Evolutionary conservation across 2,888 invertebrate species (phyloP), one percentile per base, ranked within the genome.

Genomic region (Sarcophaga caerulescens): DNA sequence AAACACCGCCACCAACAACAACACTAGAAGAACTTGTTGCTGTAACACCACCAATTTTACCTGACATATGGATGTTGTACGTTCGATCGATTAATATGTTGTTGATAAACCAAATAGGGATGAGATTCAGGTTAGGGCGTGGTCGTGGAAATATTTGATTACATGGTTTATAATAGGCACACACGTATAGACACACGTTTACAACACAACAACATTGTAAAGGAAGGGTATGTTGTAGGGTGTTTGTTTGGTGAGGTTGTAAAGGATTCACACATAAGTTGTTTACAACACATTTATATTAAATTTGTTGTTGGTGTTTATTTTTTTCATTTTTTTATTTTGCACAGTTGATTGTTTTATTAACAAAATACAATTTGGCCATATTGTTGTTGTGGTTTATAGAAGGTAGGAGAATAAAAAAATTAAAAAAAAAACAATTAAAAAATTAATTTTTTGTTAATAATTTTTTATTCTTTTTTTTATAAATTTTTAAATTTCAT

Each of bases 41-140:
- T 84, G 88, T 90, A 89, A 89, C 90, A 89, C 90, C 91, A 90
- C 87, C 87, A 90, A 90, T 90, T 90, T 91, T 91, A 91, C 90
- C 92, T 92, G 92, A 89, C 91, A 89, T 52, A 17, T 47, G 25
- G 2, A 25, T 52, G 52, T 52, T 52, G 52, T 90, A 60, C 81
- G 75, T 65, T 35, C 59, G 66, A 71, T 44, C 68, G 23, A 23
- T 47, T 35, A 35, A 52, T 14, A 17, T 17, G 5, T 17, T 14
- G 52, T 14, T 14, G 52, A 35, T 52, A 3, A 52, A 52, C 52
- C 52, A 65, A 11, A 17, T 11, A 23, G 10, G 11, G 19, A 19
- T 19, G 63, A 12, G 60, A 25, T 14, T 52, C 23, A 59, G 52
- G 21, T 65, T n/a, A 52, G 78, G 74, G 71, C 74, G 79, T 84